Conservation (phyloP, 2,113 vertebrate genomes). For the Butorides virescens region DNA sequence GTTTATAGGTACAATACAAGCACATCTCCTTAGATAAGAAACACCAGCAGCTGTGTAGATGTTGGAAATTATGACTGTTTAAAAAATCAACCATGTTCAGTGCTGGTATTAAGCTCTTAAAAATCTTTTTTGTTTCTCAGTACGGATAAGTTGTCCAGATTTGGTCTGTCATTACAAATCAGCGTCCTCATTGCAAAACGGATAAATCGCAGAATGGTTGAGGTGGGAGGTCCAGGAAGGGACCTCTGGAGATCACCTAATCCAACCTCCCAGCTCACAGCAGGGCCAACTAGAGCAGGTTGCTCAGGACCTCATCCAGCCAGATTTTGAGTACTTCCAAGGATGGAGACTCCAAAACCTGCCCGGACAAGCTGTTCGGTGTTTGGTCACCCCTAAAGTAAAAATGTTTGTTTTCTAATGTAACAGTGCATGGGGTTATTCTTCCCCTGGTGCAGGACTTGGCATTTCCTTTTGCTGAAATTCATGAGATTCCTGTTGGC, state of each 20-base stretch:
- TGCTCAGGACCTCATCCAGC: not conserved
- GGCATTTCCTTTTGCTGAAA: not conserved
- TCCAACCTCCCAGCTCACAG: not conserved
- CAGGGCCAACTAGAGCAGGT: not conserved
- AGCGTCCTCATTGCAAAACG: not conserved
- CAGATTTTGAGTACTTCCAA: not conserved
- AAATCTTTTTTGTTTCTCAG: not conserved
- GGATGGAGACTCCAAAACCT: not conserved
- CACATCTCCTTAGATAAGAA: not conserved
- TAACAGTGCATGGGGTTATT: rapidly evolving
- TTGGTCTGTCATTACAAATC: not conserved
- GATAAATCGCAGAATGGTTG: not conserved
- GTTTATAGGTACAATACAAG: not conserved
- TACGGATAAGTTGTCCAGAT: not conserved
- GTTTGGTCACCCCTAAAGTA: not conserved
- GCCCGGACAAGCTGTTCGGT: not conserved
- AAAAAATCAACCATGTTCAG: not conserved
- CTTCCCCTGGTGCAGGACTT: not conserved
- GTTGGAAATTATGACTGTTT: not conserved
- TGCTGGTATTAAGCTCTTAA: not conserved
- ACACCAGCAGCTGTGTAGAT: not conserved
- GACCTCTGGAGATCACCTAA: not conserved
- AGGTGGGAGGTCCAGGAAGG: not conserved
- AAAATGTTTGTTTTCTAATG: not conserved
- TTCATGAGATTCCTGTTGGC: not conserved